Base-by-base conservation (phyloP, 2,888 invertebrate species). In the Liposcelis brunnea region DNA sequence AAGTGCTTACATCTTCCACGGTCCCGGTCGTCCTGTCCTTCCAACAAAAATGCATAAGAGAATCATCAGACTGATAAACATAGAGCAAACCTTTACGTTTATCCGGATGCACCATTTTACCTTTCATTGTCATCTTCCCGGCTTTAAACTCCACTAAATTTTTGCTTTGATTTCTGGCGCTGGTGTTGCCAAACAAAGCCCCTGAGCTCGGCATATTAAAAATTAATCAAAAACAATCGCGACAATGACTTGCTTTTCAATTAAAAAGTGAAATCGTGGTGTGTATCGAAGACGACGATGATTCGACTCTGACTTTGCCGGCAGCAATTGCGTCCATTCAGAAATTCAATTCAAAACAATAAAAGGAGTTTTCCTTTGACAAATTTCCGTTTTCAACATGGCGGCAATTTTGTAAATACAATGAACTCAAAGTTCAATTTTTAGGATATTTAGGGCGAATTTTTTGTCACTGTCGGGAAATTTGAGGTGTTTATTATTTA, bases 11-110 rank as follows among this genome's bases (percentile, higher is more conserved):
- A 66, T 98, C 97, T 67, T 97, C 97, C 10, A 91, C 82, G 53
- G 81, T 78, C 44, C 93, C 91, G 38, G 82, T 77, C 37, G 83
- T 80, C 42, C 98, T 78, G 66, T 99, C 97, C 67, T 97, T 97
- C 98, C 98, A 98, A 64, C 97, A 97, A 61, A 98, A 95, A 66
- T 98, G 98, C 84, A 97, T 94, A 47, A 98, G 65, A 1, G 90
- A 87, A 64, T 98, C 98, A 54, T 95, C 94, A 44, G 91, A 86
- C 63, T 97, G 97, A 60, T 91, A 87, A 46, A 98, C 78, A 61
- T 93, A 98, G 11, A 97, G 71, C 21, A 86, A 68, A 4, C 98
- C 98, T 68, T 97, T 97, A 56, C 94, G 77, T 54, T 85, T 86
- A 61, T 95, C 94, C 2, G 95, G 87, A 61, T 82, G 78, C 2